Evolutionary conservation across 2,888 invertebrate species (phyloP).

Genomic region (Resseliella maxima): DNA sequence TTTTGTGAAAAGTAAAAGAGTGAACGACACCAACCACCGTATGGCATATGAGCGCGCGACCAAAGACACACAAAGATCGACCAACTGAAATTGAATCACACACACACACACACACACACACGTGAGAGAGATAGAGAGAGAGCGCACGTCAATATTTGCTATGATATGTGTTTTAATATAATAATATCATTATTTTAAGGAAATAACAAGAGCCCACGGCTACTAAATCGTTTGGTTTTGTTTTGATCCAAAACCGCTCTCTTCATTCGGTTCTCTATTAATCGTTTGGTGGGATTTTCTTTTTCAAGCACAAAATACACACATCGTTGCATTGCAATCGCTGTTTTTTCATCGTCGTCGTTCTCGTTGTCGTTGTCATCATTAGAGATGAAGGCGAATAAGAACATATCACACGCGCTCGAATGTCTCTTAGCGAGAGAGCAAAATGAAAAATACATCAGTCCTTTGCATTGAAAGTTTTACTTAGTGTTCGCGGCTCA

Average conservation of each 20-base stretch:
- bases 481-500: no score
- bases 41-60: no score
- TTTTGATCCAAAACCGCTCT: conserved; percentile 26
- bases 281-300: not conserved
- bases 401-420: not conserved
- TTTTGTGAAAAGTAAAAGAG: no score
- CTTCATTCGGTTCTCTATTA: not conserved
- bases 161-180: conserved; percentile 51
- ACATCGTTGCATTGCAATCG: no score
- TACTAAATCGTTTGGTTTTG: conserved; percentile 31
- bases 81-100: no score
- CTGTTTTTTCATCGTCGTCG: no score
- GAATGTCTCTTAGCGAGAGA: conserved; percentile 6
- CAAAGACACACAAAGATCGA: no score
- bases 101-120: no score
- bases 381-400: not conserved
- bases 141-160: conserved; percentile 12
- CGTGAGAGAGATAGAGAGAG: no score
- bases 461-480: not conserved
- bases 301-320: not conserved
- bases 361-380: not conserved
- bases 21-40: no score
- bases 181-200: conserved; percentile 51
- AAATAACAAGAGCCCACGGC: conserved; percentile 44
- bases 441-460: not conserved